A percentile compares a stretch with the other conserved stretches of the same genome.
phyloP scores from a whole-genome alignment of 1,140 invertebrate genomes.

The Pseudoatta argentina region DNA sequence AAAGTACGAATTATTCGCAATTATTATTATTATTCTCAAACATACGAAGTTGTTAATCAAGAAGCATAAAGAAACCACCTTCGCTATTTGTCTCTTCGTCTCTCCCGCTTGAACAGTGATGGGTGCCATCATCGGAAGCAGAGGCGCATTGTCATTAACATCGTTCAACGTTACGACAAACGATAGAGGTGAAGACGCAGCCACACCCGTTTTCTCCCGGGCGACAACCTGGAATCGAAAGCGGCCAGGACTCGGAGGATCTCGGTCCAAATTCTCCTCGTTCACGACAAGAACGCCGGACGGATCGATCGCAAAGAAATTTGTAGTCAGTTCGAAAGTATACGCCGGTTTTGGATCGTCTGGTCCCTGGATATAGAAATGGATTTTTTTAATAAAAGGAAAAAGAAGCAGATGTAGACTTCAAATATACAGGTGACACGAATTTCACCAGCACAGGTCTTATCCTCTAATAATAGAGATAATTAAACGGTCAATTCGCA shows the following conservation, averaged over 20 bases:
- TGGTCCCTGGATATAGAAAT: constrained; percentile 85
- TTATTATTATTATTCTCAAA: neutral
- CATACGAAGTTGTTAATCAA: neutral
- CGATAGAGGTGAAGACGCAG: constrained; percentile 93
- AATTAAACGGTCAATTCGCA: constrained; percentile 56
- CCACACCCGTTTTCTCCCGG: constrained; percentile 91
- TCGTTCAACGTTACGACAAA: constrained; percentile 93
- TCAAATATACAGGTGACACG: neutral
- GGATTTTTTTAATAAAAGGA: neutral
- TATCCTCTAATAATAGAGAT: neutral
- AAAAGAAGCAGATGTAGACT: neutral
- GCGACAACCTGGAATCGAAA: constrained; percentile 95
- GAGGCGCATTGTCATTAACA: constrained; percentile 94
- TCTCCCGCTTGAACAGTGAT: constrained; percentile 94
- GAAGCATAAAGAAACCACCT: constrained; percentile 84
- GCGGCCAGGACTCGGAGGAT: constrained; percentile 94
- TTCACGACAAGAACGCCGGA: constrained; percentile 92
- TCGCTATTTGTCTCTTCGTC: constrained; percentile 91
- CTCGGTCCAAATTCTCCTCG: constrained; percentile 94
- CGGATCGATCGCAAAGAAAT: constrained; percentile 92
- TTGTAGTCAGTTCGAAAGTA: constrained; percentile 94
- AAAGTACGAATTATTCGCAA: neutral
- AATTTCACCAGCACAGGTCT: neutral
- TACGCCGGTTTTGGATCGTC: constrained; percentile 92
- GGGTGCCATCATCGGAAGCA: constrained; percentile 91